A percentile compares a stretch with the other conserved stretches of the same genome.
Evolutionary conservation across 2,888 invertebrate genomes (phyloP).

Genomic region (Euspilapteryx auroguttella): DNA sequence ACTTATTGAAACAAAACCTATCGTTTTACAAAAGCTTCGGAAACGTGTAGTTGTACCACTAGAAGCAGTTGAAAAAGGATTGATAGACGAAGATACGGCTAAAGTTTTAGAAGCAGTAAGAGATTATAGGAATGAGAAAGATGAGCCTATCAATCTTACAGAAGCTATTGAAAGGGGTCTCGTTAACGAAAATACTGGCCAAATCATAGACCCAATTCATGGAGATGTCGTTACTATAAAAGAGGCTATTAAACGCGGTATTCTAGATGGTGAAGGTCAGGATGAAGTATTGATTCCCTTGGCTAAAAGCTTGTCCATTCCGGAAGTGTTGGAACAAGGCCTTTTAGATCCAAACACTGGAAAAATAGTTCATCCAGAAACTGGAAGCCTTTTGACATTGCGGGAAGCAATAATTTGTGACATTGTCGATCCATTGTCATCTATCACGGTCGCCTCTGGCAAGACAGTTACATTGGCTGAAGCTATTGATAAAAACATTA

Average conservation of each 20-base stretch:
- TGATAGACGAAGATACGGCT: conserved; percentile 78
- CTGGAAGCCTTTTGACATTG: conserved; percentile 75
- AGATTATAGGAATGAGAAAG: conserved; percentile 57
- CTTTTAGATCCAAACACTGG: conserved; percentile 73
- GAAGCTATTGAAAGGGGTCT: conserved; percentile 73
- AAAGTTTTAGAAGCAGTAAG: conserved; percentile 66
- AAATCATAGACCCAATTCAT: conserved; percentile 80
- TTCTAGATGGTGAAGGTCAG: conserved; percentile 75
- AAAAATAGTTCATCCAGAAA: conserved; percentile 86
- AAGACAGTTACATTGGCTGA: conserved; percentile 73
- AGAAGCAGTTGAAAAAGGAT: conserved; percentile 76
- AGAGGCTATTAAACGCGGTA: conserved; percentile 81
- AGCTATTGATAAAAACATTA: conserved; percentile 70
- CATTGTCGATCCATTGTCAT: conserved; percentile 81
- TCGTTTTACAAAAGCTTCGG: conserved; percentile 76
- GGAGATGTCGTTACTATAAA: conserved; percentile 79
- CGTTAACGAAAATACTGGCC: conserved; percentile 74
- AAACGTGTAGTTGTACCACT: conserved; percentile 74
- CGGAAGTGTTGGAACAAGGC: conserved; percentile 85
- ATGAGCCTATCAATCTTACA: conserved; percentile 68
- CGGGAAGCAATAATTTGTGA: conserved; percentile 87
- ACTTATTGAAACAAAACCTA: conserved; percentile 67
- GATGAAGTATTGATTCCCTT: conserved; percentile 79
- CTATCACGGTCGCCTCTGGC: conserved; percentile 64
- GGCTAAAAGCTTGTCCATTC: conserved; percentile 78